A percentile compares a stretch with the other conserved stretches of the same genome.
phyloP scores from a whole-genome alignment of 2,797 vertebrate species.

The Notolepis coatsorum region DNA sequence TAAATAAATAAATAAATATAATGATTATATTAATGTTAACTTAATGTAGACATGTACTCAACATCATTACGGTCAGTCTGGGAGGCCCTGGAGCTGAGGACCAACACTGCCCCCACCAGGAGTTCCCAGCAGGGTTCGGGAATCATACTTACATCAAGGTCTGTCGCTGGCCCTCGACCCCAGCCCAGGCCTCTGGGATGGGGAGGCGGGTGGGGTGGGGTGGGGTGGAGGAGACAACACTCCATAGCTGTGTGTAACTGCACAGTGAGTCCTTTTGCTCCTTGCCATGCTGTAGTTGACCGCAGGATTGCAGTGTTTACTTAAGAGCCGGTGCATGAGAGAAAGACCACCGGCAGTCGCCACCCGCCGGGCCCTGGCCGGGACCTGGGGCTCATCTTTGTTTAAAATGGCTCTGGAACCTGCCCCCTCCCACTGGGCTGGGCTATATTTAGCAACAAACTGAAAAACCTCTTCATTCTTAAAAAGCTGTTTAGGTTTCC shows the following conservation, averaged over 20 bases:
- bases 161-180: conserved; percentile 74
- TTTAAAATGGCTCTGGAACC: conserved; percentile 83
- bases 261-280: conserved; percentile 86
- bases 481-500: conserved; percentile 82
- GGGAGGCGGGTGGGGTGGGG: conserved; percentile 63
- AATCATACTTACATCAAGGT: conserved; percentile 80
- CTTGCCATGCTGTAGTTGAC: conserved; percentile 82
- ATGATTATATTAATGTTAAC: conserved; percentile 46
- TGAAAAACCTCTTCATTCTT: conserved; percentile 84
- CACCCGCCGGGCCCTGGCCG: conserved; percentile 78
- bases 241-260: conserved; percentile 81
- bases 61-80: conserved; percentile 43
- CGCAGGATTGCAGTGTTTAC: conserved; percentile 86
- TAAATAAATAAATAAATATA: not conserved
- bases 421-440: conserved; percentile 71
- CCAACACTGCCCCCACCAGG: conserved; percentile 69
- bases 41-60: conserved; percentile 53
- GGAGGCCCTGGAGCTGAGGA: conserved; percentile 51
- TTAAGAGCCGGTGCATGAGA: conserved; percentile 87
- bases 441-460: conserved; percentile 87
- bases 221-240: conserved; percentile 78
- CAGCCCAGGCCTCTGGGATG: conserved; percentile 69
- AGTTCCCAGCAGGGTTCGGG: conserved; percentile 72
- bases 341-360: conserved; percentile 84
- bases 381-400: conserved; percentile 85